phyloP scores from a whole-genome alignment of 2,888 invertebrate genomes.

The Unio pictorum region DNA sequence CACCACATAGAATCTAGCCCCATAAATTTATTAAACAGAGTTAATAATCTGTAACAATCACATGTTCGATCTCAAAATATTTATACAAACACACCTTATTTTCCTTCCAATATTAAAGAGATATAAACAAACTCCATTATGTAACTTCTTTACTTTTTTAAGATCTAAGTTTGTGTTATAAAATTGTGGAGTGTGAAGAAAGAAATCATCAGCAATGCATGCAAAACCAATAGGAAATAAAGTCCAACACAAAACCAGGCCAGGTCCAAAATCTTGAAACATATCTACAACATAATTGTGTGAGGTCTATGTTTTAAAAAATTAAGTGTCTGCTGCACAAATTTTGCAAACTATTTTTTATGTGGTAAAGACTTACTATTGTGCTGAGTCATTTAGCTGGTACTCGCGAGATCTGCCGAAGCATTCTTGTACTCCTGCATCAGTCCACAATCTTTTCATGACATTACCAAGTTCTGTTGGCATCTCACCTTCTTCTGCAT shows the following conservation, averaged over 20 bases:
- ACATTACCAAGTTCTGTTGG: slow-evolving; percentile 84
- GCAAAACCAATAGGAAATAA: neutral
- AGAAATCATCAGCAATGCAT: neutral
- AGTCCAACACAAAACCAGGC: neutral
- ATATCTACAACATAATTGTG: neutral
- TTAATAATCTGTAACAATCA: too few relatives aligned
- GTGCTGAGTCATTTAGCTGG: slow-evolving; percentile 89
- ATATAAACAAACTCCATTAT: too few relatives aligned
- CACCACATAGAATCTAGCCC: too few relatives aligned
- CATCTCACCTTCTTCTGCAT: slow-evolving; percentile 87
- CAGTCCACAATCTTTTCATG: slow-evolving; percentile 90
- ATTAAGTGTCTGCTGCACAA: too few relatives aligned
- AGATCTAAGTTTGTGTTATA: too few relatives aligned
- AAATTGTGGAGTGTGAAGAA: neutral
- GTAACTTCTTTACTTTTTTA: too few relatives aligned
- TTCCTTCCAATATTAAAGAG: too few relatives aligned
- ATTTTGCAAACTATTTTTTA: too few relatives aligned
- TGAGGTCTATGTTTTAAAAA: neutral
- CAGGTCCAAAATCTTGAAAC: neutral
- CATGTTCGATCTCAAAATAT: too few relatives aligned
- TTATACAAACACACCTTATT: too few relatives aligned
- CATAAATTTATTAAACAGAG: too few relatives aligned
- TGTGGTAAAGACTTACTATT: slow-evolving; percentile 75
- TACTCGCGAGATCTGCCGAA: slow-evolving; percentile 75
- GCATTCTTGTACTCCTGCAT: slow-evolving; percentile 85